These are phyloP conservation scores for Acanthacorydalis orientalis DNA, from an alignment of 2,888 invertebrate species.

Conservation along the genomic window DNA sequence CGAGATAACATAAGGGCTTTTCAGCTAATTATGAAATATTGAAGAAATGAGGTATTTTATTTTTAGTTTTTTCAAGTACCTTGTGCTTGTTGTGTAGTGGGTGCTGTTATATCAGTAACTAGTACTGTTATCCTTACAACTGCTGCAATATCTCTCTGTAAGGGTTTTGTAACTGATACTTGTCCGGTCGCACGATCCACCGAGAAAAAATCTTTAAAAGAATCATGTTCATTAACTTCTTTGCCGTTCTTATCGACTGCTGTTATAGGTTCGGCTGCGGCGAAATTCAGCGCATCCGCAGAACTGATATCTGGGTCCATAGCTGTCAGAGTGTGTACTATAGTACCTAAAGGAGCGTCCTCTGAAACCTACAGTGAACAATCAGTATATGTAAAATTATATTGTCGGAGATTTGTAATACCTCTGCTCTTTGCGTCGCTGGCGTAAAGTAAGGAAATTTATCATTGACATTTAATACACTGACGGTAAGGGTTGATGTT, in stretches of 20 bases:
- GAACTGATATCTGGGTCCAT: constrained; percentile 64
- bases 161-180: constrained; percentile 42
- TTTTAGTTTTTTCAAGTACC: constrained; percentile 39
- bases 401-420: constrained; percentile 17
- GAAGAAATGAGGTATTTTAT: neutral
- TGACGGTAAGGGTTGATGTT: constrained; percentile 61
- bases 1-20: too few species aligned
- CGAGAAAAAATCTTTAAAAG: constrained; percentile 44
- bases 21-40: too few species aligned
- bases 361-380: constrained; percentile 42
- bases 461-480: constrained; percentile 73
- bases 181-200: constrained; percentile 41
- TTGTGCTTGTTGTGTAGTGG: constrained; percentile 56
- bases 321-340: constrained; percentile 55
- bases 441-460: constrained; percentile 73
- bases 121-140: constrained; percentile 61
- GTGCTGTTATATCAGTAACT: constrained; percentile 69
- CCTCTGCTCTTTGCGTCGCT: constrained; percentile 58
- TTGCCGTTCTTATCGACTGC: constrained; percentile 74
- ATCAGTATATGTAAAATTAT: neutral
- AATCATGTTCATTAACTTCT: constrained; percentile 33
- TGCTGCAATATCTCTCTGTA: constrained; percentile 52
- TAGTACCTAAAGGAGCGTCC: constrained; percentile 53
- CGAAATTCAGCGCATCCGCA: constrained; percentile 47
- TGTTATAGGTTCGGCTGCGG: constrained; percentile 50